phyloP scores from a whole-genome alignment of 2,888 invertebrate genomes.

The Gasteruption jaculator region DNA sequence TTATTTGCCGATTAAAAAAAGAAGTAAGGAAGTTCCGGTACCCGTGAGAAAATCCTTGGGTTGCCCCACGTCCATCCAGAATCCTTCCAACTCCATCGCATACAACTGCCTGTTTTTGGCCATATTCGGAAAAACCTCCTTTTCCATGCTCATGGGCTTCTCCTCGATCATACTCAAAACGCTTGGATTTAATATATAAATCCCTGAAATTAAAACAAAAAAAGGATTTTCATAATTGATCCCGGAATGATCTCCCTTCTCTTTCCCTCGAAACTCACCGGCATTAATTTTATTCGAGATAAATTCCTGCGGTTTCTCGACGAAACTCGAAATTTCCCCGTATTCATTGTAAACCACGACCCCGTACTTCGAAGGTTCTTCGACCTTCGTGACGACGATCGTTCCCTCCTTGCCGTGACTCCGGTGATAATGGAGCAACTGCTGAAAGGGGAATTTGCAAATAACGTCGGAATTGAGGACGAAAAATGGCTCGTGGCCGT shows the following conservation, averaged over 20 bases:
- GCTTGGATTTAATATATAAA: slow-evolving; percentile 93
- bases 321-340: slow-evolving; percentile 87
- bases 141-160: slow-evolving; percentile 96
- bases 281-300: slow-evolving; percentile 99
- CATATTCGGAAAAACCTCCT: slow-evolving; percentile 97
- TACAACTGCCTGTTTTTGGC: slow-evolving; percentile 79
- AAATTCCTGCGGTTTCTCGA: slow-evolving; percentile 98
- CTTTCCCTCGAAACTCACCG: slow-evolving; percentile 56
- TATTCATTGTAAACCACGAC: slow-evolving; percentile 88
- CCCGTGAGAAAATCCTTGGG: slow-evolving; percentile 96
- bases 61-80: slow-evolving; percentile 99
- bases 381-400: slow-evolving; percentile 97
- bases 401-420: slow-evolving; percentile 96
- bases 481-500: slow-evolving; percentile 95
- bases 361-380: slow-evolving; percentile 99
- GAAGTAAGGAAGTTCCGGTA: no score
- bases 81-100: slow-evolving; percentile 92
- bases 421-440: slow-evolving; percentile 87
- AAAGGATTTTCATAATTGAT: no score
- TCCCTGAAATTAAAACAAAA: no score
- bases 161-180: slow-evolving; percentile 87
- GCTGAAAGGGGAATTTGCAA: slow-evolving; percentile 97
- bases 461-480: slow-evolving; percentile 99
- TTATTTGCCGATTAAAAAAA: no score
- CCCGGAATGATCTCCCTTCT: no score